Base-by-base conservation (phyloP, 2,113 vertebrate genomes). In the Lepidothrix coronata region DNA sequence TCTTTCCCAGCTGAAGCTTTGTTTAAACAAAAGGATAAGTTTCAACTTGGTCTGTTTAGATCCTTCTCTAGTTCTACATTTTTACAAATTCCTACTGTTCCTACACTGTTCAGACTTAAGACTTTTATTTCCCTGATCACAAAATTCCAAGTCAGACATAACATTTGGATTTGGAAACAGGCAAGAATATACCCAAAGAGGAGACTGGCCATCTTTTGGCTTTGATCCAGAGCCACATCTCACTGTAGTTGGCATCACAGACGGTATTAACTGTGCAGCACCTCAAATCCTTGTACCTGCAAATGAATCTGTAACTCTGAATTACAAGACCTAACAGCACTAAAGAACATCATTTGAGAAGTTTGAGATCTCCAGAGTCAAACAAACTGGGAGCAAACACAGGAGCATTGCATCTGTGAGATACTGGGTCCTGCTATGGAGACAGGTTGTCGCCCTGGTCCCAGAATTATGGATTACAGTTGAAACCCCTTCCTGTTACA, bases 221-320 rank as follows among this genome's bases (percentile, higher is more conserved):
- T 95, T 88, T 85, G 67, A 70, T 73, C 70, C 66, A 85, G 71
- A 76, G 59, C 54, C 66, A 77, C 46, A 54, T 71, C 66, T 80
- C 68, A 74, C 11, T 86, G 82, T n/a, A 77, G 71, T 0, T 73
- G 41, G 62, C 39, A 57, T 46, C 79, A 51, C 51, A 79, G 58
- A 11, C 74, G 77, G 59, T 81, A 79, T 59, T 23, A 85, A 63
- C 52, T 31, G 62, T 2, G 6, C 7, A 66, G 55, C 46, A 85
- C 78, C 70, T 87, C 51, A 66, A 66, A 93, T 51, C n/a, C 54
- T 76, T 61, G 31, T 11, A 41, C 28, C 20, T 3, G 1, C 70
- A 74, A 75, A 54, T 20, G 24, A 70, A 72, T 39, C 31, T 8
- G 0, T 79, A 89, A 51, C 35, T 65, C 41, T 28, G 46, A 14